Evolutionary conservation across 2,888 invertebrate genomes (phyloP).

Genomic region (Acanthosepion esculentum): DNA sequence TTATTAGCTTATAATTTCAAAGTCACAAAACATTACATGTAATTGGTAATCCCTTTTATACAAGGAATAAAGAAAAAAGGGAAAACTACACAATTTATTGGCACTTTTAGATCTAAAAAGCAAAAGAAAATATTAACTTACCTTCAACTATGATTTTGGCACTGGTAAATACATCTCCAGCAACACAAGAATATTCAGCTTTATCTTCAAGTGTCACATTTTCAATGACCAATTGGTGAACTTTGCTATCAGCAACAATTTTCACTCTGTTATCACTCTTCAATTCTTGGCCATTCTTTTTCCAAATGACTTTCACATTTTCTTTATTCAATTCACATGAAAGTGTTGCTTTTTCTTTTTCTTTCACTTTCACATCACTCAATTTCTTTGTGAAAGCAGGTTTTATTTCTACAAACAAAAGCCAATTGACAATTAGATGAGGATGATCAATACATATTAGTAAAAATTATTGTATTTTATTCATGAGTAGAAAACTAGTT

Average conservation of each 20-base stretch:
- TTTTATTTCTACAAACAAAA: background rate
- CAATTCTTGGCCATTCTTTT: slow-evolving; percentile 38
- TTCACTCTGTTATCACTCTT: background rate
- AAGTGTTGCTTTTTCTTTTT: slow-evolving; percentile 55
- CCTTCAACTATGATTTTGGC: slow-evolving; percentile 13
- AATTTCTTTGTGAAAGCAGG: slow-evolving; percentile 54
- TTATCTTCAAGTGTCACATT: too few relatives aligned
- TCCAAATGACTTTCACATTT: slow-evolving; percentile 54
- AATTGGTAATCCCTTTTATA: too few relatives aligned
- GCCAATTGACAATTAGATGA: background rate
- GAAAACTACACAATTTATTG: background rate
- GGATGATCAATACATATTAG: background rate
- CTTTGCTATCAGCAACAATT: too few relatives aligned
- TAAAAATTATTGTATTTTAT: too few relatives aligned
- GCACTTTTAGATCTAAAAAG: background rate
- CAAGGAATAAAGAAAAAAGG: background rate
- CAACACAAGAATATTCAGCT: background rate
- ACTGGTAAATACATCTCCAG: slow-evolving; percentile 40
- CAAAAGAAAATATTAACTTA: background rate
- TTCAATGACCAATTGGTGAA: too few relatives aligned
- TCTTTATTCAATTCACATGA: slow-evolving; percentile 62
- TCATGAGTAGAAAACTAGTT: too few relatives aligned
- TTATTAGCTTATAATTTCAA: too few relatives aligned
- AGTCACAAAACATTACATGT: too few relatives aligned
- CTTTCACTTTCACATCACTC: slow-evolving; percentile 54